Percentiles rank a stretch among this genome's conserved stretches.
Evolutionary conservation across 2,113 vertebrate species (phyloP).

Genomic region (Kryptolebias marmoratus): DNA sequence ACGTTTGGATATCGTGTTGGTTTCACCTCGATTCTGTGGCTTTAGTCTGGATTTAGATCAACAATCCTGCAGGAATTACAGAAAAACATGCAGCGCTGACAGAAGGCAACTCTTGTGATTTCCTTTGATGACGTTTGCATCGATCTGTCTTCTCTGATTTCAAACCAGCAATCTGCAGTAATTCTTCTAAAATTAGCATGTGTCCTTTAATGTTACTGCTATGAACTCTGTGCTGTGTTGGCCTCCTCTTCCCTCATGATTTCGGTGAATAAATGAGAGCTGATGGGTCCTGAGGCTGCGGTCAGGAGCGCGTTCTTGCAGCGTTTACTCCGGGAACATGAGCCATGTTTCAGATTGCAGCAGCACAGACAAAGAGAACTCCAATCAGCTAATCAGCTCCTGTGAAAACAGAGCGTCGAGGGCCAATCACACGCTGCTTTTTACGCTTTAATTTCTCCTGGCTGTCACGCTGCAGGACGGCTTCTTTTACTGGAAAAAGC

Average conservation of each 20-base stretch:
- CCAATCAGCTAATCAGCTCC: conserved; percentile 51
- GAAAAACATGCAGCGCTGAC: background rate
- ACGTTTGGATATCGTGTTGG: background rate
- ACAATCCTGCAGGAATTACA: background rate
- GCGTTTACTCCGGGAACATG: conserved; percentile 2
- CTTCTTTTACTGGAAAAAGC: conserved; percentile 14
- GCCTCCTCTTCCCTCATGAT: background rate
- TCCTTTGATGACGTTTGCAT: background rate
- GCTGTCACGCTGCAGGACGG: conserved; percentile 10
- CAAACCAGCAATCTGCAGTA: too few relatives aligned
- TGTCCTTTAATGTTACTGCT: too few relatives aligned
- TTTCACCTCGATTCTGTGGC: background rate
- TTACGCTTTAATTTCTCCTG: conserved; percentile 23
- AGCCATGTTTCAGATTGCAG: conserved; percentile 28
- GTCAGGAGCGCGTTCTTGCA: background rate
- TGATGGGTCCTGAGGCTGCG: background rate
- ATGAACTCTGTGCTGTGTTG: too few relatives aligned
- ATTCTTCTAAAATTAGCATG: background rate
- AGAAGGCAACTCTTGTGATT: background rate
- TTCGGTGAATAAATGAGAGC: conserved; percentile 11
- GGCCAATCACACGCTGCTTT: conserved; percentile 37
- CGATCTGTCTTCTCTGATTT: too few relatives aligned
- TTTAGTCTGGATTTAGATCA: background rate
- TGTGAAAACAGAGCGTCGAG: conserved; percentile 31
- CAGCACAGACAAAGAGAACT: conserved; percentile 19